Evolutionary conservation across 1,140 invertebrate species (phyloP), one percentile per base, ranked within the genome.

Genomic region (Leptestheria dahalacensis): DNA sequence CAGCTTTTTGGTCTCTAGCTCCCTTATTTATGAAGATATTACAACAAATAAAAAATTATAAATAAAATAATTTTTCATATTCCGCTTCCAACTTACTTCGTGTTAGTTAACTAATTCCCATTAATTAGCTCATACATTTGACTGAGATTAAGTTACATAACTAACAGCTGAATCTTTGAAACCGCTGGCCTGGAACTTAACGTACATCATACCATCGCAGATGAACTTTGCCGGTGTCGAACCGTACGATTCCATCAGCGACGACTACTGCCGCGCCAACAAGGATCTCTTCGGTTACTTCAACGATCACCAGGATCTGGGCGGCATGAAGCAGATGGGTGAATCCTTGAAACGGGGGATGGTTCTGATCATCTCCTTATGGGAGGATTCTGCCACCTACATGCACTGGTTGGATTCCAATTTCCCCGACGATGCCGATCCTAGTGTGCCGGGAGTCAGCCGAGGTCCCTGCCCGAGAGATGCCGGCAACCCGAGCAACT

Each of bases 321-420:
- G 63, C n/a, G 63, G 63, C 25, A 11, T 64, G 28, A 64, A 57
- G 21, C 46, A 33, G 12, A 64, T 64, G 62, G 63, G 63, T 2
- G 62, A 52, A 18, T 49, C 63, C 15, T 12, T 64, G 62, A 52
- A 53, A n/a, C 46, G 57, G 9, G 63, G 63, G 9, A 51, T 61
- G 24, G 63, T 64, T 48, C 57, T 64, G 33, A 62, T 64, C 12
- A 48, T 64, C 48, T 59, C 53, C 53, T 55, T 64, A 20, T 64
- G 63, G 63, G 62, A 64, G 33, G 63, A 64, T 29, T 62, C 63
- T 59, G 62, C 59, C 24, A 50, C 62, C 24, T 26, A 60, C 28
- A 64, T 64, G 63, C 47, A 63, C 15, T 64, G 63, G 63, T 57
- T 64, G 28, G 63, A 64, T 41, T 59, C 47, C 28, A 55, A 63